phyloP scores from a whole-genome alignment of 2,888 invertebrate genomes.

The Pyrrhia umbra region DNA sequence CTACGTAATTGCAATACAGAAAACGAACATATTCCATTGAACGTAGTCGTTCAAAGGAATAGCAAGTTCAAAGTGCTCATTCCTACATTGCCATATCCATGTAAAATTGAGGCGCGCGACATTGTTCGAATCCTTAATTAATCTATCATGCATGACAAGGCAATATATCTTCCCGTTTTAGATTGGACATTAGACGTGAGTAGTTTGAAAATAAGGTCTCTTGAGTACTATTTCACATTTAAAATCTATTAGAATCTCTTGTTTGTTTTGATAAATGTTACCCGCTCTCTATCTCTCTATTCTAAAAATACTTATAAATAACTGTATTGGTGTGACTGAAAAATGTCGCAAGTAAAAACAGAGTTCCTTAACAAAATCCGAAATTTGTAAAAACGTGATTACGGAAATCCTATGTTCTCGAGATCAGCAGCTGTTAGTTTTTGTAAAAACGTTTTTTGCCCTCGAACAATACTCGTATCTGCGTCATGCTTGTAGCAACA shows the following conservation, averaged over 20 bases:
- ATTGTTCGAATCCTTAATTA: constrained; percentile 51
- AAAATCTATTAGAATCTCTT: background rate
- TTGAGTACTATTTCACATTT: background rate
- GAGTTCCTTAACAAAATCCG: constrained; percentile 17
- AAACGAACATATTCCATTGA: constrained; percentile 39
- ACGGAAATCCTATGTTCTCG: constrained; percentile 56
- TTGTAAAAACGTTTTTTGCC: constrained; percentile 54
- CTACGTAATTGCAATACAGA: constrained; percentile 38
- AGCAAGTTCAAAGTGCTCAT: constrained; percentile 47
- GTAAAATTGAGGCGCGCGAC: constrained; percentile 48
- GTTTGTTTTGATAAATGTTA: no score
- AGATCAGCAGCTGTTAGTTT: constrained; percentile 61
- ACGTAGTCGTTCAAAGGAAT: constrained; percentile 35
- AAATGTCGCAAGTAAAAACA: constrained; percentile 6
- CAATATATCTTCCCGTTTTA: constrained; percentile 22
- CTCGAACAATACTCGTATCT: constrained; percentile 44
- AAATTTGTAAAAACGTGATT: constrained; percentile 40
- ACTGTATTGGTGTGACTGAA: constrained; percentile 15
- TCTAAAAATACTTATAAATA: constrained; percentile 7
- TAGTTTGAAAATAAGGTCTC: background rate
- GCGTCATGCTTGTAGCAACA: constrained; percentile 53
- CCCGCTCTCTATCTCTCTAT: no score
- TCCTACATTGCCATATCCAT: constrained; percentile 45
- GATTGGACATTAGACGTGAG: background rate
- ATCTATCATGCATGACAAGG: constrained; percentile 27